Base-by-base conservation (phyloP, 2,888 invertebrate genomes). In the Drosophila emarginata region DNA sequence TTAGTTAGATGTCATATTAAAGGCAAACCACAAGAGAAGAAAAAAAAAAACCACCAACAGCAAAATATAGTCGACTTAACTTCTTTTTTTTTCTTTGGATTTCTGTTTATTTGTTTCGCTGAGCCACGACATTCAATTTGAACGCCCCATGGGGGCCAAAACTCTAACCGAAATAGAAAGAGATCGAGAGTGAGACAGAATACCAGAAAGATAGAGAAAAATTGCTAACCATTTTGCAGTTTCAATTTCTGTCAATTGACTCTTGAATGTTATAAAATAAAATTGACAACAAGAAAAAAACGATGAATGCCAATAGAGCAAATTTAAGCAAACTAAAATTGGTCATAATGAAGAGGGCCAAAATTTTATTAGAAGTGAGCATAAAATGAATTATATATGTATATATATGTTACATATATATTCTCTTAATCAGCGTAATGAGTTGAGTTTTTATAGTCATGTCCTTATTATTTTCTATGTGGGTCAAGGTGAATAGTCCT, bases 51-150 rank as follows among this genome's bases (percentile, higher is more conserved):
- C 59, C 36, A 67, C 58, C 53, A 61, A 61, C 18, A 71, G 57
- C 66, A 61, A 54, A 64, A 76, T 4, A 64, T 61, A 64, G 67
- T 62, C 63, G 72, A 66, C 79, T 81, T 79, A 64, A 77, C 76
- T 80, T 80, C 15, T 52, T 26, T 51, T 52, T 52, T 26, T 26
- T n/a, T 26, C 26, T 52, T 52, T 52, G 18, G n/a, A n/a, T n/a
- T 9, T 51, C n/a, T 32, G 32, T 32, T 32, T 32, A 11, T 32
- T 32, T 32, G 32, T 50, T 50, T 50, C 21, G 18, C 26, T 78
- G 63, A 62, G 75, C 75, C 88, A 85, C 83, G 88, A 87, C 79
- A 81, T 85, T 83, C 80, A 80, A 83, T 87, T 82, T 68, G 45
- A 64, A 54, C 88, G 59, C 84, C 70, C 67, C 83, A 78, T 77